A percentile compares a stretch with the other conserved stretches of the same genome.
phyloP scores from a whole-genome alignment of 2,113 vertebrate genomes.

The Carollia perspicillata region DNA sequence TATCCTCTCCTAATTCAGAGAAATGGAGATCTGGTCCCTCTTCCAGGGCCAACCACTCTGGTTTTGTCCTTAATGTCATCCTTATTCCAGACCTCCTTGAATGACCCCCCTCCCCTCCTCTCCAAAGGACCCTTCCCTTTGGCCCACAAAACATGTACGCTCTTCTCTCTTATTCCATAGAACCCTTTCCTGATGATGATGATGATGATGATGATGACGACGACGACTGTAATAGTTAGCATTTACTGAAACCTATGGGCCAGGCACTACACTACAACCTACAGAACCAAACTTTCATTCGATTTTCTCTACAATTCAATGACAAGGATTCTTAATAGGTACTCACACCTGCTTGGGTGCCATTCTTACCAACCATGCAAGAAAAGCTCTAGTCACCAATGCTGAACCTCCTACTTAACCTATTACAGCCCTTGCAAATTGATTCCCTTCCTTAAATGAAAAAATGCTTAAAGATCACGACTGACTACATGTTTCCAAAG shows the following conservation, averaged over 20 bases:
- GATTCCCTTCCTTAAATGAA: neutral
- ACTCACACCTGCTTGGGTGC: neutral
- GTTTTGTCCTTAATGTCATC: neutral
- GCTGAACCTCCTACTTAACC: neutral
- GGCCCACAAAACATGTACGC: neutral
- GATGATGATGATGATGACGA: neutral
- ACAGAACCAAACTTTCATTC: neutral
- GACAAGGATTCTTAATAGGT: neutral
- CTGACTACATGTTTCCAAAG: slow-evolving; percentile 22
- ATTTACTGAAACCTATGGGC: neutral
- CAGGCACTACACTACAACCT: neutral
- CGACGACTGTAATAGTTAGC: neutral
- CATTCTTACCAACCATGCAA: neutral
- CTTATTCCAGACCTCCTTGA: neutral
- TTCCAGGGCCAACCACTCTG: neutral
- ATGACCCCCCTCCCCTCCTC: neutral
- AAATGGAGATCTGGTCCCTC: neutral
- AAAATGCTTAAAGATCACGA: neutral
- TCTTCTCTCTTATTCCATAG: slow-evolving; percentile 23
- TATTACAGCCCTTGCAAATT: neutral
- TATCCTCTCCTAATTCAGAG: slow-evolving; percentile 18
- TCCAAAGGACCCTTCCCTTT: neutral
- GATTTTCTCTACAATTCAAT: neutral
- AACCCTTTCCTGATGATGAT: neutral
- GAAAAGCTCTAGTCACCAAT: neutral